Evolutionary conservation across 2,113 vertebrate species (phyloP).

Genomic region (Lontra canadensis): DNA sequence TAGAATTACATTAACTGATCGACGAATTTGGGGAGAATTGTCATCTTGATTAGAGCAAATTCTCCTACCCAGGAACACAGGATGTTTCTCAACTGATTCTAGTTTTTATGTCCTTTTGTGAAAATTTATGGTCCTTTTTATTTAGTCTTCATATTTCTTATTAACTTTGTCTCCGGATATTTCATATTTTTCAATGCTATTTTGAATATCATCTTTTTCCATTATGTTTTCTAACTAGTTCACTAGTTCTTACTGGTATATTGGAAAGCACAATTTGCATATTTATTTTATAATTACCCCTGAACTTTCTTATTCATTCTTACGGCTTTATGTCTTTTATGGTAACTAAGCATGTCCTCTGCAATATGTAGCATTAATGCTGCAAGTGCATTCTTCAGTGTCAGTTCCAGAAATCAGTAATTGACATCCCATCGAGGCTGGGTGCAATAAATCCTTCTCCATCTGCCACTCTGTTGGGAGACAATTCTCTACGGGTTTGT

Average conservation of each 20-base stretch:
- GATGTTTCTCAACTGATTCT: conserved; percentile 50
- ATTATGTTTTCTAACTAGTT: conserved; percentile 51
- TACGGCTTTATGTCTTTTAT: neutral
- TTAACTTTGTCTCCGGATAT: conserved; percentile 53
- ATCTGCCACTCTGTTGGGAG: neutral
- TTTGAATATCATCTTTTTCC: conserved; percentile 53
- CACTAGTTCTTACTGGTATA: conserved; percentile 49
- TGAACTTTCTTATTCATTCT: conserved; percentile 33
- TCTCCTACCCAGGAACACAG: conserved; percentile 11
- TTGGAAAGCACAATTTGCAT: conserved; percentile 47
- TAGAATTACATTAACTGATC: conserved; percentile 24
- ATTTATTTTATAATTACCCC: conserved; percentile 50
- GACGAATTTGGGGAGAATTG: conserved; percentile 34
- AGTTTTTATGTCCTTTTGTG: conserved; percentile 66
- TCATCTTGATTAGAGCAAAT: conserved; percentile 55
- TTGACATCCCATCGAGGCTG: neutral
- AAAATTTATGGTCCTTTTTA: conserved; percentile 62
- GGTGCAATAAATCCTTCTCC: neutral
- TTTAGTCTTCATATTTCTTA: conserved; percentile 61
- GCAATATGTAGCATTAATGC: neutral
- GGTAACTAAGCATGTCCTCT: conserved; percentile 8
- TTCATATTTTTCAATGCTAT: conserved; percentile 52
- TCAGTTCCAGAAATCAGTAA: neutral
- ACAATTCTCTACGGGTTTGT: neutral
- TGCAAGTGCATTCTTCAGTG: neutral